A percentile compares a stretch with the other conserved stretches of the same genome.
Evolutionary conservation across 64 coral and sea anemone genomes (phyloP).

Genomic region (Porites lutea): DNA sequence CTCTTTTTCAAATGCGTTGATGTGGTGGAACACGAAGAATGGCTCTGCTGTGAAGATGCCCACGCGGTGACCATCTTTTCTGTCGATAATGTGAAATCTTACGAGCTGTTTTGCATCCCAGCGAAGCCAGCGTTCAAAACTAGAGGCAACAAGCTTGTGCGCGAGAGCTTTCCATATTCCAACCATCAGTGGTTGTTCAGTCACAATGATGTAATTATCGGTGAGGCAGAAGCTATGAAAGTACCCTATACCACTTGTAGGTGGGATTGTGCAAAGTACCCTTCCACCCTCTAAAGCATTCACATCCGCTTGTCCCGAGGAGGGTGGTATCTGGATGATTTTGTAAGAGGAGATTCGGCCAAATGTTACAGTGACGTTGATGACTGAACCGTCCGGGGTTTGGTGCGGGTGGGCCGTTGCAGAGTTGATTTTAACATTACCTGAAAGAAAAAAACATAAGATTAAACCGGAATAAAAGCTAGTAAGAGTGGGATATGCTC

Average conservation of each 20-base stretch:
- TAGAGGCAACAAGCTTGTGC: constrained; percentile 33
- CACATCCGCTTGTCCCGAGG: constrained; percentile 22
- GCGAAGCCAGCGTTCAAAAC: constrained; percentile 47
- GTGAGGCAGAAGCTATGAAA: constrained; percentile 94
- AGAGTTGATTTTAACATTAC: not conserved
- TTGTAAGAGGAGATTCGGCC: constrained; percentile 50
- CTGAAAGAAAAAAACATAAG: not conserved
- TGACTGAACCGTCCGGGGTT: constrained; percentile 62
- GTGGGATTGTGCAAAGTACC: constrained; percentile 67
- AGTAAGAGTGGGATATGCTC: no score
- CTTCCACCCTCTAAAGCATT: constrained; percentile 73
- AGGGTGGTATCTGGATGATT: constrained; percentile 71
- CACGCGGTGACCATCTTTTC: constrained; percentile 50
- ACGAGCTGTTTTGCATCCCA: constrained; percentile 67
- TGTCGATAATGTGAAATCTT: constrained; percentile 79
- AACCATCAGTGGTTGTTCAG: constrained; percentile 71
- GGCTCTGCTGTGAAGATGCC: constrained; percentile 64
- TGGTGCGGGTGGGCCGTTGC: constrained; percentile 80
- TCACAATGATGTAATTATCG: constrained; percentile 84
- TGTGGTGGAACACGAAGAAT: constrained; percentile 90
- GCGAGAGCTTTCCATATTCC: constrained; percentile 30
- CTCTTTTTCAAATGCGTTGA: constrained; percentile 92
- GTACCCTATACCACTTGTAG: constrained; percentile 54
- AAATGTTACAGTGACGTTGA: constrained; percentile 61
- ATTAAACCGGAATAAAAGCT: no score